Evolutionary conservation across 1,140 invertebrate genomes (phyloP), one percentile per base, ranked within the genome.

Genomic region (Amyelois transitella): DNA sequence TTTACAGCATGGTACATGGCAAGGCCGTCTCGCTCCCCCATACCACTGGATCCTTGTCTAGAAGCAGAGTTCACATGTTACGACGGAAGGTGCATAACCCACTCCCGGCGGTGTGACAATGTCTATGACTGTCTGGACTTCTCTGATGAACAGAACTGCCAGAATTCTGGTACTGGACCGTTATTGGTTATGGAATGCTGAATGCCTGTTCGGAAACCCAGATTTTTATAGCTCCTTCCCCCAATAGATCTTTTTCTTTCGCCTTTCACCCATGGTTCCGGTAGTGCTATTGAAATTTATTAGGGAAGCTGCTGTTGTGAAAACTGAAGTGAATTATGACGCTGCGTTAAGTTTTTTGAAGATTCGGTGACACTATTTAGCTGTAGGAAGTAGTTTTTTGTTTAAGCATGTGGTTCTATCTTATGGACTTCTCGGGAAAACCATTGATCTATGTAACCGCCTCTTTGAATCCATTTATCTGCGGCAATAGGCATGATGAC

Each of bases 81-180:
- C 82, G 88, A 92, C 75, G 91, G 91, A 71, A 90, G 91, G 74
- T 91, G 90, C 76, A 92, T 93, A 82, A 89, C 93, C 89, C 81
- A 90, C 88, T 85, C 89, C 62, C 91, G 93, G 72, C 92, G 93
- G 77, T 97, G 96, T 90, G 94, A 97, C 91, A 94, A 94, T 89
- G 92, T 91, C 86, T 94, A 94, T 90, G 95, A 97, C 90, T 98
- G 96, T 90, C 91, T 91, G 84, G 96, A 97, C 90, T 94, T 94
- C 91, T 96, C 95, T 65, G 96, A 98, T 89, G 96, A 98, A 90
- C 93, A 95, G 84, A 93, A 94, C 88, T 97, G 96, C 91, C 91
- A 93, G 89, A 73, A 76, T 52, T 81, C 86, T 60, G 88, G 88
- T 89, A 89, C 74, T 28, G 67, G 51, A 58, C 28, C 45, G 53